These are phyloP conservation scores for Riptortus pedestris DNA, from an alignment of 1,140 invertebrate species.

Conservation along the genomic window DNA sequence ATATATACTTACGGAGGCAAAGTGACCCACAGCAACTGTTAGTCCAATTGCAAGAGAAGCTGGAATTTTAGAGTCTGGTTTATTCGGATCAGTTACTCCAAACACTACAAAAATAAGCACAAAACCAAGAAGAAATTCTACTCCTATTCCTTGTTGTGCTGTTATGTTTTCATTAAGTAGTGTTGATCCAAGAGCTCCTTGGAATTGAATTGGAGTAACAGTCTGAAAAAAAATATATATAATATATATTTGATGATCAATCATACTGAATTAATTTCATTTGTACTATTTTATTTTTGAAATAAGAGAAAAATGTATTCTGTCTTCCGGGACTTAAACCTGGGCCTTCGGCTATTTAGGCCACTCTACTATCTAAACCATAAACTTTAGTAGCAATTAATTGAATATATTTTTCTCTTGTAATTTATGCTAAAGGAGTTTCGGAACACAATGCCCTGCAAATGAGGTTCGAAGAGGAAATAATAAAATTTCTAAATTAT, in stretches of 20 bases:
- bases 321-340: too few species aligned
- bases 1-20: constrained; percentile 68
- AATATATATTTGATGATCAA: neutral
- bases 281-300: too few species aligned
- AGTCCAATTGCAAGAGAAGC: constrained; percentile 83
- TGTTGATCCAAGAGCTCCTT: constrained; percentile 48
- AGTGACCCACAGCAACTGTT: constrained; percentile 73
- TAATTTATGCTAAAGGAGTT: too few species aligned
- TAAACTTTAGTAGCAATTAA: too few species aligned
- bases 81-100: constrained; percentile 66
- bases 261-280: neutral
- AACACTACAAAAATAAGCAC: constrained; percentile 79
- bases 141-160: constrained; percentile 65
- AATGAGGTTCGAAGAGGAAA: too few species aligned
- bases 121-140: constrained; percentile 84
- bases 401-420: too few species aligned
- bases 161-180: constrained; percentile 45
- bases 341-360: too few species aligned
- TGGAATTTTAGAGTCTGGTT: constrained; percentile 63
- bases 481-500: too few species aligned
- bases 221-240: constrained; percentile 17
- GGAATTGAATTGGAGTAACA: constrained; percentile 26
- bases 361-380: too few species aligned
- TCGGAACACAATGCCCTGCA: too few species aligned
- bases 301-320: too few species aligned